Evolutionary conservation across 64 coral and sea anemone species (phyloP).

Genomic region (Catalaphyllia jardinei): DNA sequence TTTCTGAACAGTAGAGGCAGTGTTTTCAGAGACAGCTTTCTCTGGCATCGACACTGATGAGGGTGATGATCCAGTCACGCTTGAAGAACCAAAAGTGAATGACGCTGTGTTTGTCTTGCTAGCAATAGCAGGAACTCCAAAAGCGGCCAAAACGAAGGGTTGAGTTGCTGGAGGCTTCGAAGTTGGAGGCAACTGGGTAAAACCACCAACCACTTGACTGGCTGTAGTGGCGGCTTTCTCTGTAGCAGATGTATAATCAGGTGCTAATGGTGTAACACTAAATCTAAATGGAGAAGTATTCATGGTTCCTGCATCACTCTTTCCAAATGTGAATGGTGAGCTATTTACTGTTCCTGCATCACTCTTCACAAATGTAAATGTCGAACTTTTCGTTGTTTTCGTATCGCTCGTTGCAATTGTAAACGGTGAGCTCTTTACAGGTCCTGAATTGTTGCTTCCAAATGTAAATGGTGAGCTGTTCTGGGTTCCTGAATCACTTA

Average conservation of each 20-base stretch:
- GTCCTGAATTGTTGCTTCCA: too few relatives aligned
- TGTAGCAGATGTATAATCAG: not conserved
- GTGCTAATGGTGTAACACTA: not conserved
- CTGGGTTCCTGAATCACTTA: not conserved
- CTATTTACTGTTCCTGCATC: not conserved
- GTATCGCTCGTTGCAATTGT: not conserved
- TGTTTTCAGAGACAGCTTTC: not conserved
- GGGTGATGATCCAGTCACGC: not conserved
- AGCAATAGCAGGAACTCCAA: slow-evolving; percentile 27
- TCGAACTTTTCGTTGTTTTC: not conserved
- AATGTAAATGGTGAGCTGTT: slow-evolving; percentile 4
- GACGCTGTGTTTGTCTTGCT: not conserved
- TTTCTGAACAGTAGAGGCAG: not conserved
- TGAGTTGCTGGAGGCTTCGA: not conserved
- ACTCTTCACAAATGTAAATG: not conserved
- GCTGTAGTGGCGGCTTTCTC: not conserved
- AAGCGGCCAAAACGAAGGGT: slow-evolving; percentile 27
- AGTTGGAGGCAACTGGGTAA: not conserved
- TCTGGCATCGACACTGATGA: not conserved
- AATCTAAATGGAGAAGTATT: not conserved
- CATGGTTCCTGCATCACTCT: not conserved
- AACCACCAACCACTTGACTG: not conserved
- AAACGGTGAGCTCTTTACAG: not conserved
- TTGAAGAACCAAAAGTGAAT: not conserved
- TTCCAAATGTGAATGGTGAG: not conserved